phyloP scores from a whole-genome alignment of 2,113 vertebrate species.

The Dinomys branickii region DNA sequence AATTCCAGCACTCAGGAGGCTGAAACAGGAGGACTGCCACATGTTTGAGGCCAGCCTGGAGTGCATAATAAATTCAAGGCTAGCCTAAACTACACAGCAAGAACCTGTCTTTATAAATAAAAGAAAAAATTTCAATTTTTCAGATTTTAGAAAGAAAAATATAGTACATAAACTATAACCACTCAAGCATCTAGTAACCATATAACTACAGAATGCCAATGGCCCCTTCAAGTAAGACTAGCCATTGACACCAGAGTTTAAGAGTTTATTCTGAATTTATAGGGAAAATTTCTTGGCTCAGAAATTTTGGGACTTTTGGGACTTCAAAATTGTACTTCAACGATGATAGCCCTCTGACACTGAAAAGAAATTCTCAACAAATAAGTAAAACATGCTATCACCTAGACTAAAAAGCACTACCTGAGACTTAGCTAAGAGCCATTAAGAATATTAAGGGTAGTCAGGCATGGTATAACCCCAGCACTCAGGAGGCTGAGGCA shows the following conservation, averaged over 20 bases:
- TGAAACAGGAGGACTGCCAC: neutral
- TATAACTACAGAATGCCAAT: neutral
- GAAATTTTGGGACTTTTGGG: neutral
- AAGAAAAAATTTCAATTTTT: slow-evolving; percentile 26
- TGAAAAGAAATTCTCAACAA: neutral
- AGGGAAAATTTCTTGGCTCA: slow-evolving; percentile 30
- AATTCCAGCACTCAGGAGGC: neutral
- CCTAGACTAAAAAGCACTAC: slow-evolving; percentile 13
- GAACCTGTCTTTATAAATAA: neutral
- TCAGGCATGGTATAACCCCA: too few species aligned
- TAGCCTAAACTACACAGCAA: too few species aligned
- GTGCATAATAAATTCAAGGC: neutral
- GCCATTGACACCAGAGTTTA: neutral
- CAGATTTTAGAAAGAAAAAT: slow-evolving; percentile 50
- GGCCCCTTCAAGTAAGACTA: neutral
- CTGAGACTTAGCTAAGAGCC: neutral
- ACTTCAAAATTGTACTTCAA: slow-evolving; percentile 40
- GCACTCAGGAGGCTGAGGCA: too few species aligned
- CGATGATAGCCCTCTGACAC: neutral
- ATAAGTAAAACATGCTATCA: slow-evolving; percentile 23
- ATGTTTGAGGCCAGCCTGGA: neutral
- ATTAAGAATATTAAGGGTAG: neutral
- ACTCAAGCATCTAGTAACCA: slow-evolving; percentile 10
- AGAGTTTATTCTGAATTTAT: slow-evolving; percentile 45
- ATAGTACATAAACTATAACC: slow-evolving; percentile 3